Base-by-base conservation (phyloP, 2,113 vertebrate species). In the Cyprinodon tularosa region DNA sequence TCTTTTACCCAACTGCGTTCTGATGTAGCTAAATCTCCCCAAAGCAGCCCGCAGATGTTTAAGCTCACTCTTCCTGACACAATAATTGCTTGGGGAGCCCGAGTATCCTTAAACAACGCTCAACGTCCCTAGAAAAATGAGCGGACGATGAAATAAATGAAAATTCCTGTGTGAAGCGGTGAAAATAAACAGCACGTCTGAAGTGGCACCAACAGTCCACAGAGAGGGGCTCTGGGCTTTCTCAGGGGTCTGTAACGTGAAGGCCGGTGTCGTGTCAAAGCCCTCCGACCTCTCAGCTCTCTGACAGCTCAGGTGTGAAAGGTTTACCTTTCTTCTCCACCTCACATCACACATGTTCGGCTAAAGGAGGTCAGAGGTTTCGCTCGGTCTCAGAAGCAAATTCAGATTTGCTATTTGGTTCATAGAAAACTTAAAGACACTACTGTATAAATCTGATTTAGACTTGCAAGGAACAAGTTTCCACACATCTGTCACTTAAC, bases 101-200 rank as follows among this genome's bases (percentile, higher is more conserved):
- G 94, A 91, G 92, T 90, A 94, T 96, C 95, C 95, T 96, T 96
- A 96, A 97, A 96, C 96, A 95, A 96, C 96, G 93, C 95, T 95
- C 95, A 94, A 94, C 95, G 85, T 77, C 62, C 53, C 78, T 29
- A 82, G 81, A 89, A 73, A 91, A 92, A 93, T 91, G 87, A 91
- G 91, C 91, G 87, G 86, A 85, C 70, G 79, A 86, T 86, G 84
- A 94, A 96, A 97, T 97, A 96, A 97, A 97, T 97, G 96, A 95
- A 97, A 97, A 98, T 98, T 97, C 96, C 96, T 97, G 95, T 93
- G 96, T 95, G 95, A 96, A 95, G 96, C 89, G 93, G 94, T 96
- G 96, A 98, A 98, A 98, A 99, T 98, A 98, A 97, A 98, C 97
- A 99, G 97, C 92, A 93, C 92, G 96, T 95, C 94, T 94, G 94